phyloP scores from a whole-genome alignment of 2,797 vertebrate genomes.

The Hydrolagus colliei region DNA sequence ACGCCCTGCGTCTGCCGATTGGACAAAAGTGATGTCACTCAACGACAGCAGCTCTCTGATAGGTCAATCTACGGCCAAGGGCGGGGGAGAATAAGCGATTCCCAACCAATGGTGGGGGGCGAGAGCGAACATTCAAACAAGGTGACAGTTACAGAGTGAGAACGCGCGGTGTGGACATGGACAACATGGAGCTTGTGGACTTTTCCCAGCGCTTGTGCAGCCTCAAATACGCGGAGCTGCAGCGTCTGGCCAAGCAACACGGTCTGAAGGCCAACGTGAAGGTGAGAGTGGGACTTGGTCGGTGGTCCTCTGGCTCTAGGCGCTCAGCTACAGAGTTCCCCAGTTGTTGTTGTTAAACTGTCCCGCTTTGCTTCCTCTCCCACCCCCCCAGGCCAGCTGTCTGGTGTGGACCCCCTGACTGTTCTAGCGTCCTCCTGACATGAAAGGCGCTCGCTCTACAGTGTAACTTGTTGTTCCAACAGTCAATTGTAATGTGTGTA shows the following conservation, averaged over 20 bases:
- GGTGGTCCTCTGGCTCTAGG: neutral
- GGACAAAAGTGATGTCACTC: neutral
- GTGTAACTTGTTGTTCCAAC: neutral
- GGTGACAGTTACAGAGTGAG: neutral
- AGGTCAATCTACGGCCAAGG: no score
- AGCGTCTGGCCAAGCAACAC: neutral
- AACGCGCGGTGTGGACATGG: neutral
- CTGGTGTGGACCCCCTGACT: no score
- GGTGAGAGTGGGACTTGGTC: neutral
- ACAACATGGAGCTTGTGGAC: neutral
- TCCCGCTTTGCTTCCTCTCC: no score
- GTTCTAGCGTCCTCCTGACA: neutral
- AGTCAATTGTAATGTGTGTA: no score
- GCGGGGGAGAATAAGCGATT: no score
- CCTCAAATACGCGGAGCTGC: neutral
- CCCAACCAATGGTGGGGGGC: neutral
- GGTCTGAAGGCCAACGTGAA: constrained; percentile 11
- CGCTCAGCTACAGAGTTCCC: neutral
- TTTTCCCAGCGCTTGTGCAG: neutral
- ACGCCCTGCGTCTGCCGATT: neutral
- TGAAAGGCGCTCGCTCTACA: neutral
- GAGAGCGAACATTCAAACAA: neutral
- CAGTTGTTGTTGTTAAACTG: neutral
- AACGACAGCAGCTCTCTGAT: neutral
- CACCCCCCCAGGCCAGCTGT: no score